Evolutionary conservation across 2,888 invertebrate genomes (phyloP).

Genomic region (Aethes cnicana): DNA sequence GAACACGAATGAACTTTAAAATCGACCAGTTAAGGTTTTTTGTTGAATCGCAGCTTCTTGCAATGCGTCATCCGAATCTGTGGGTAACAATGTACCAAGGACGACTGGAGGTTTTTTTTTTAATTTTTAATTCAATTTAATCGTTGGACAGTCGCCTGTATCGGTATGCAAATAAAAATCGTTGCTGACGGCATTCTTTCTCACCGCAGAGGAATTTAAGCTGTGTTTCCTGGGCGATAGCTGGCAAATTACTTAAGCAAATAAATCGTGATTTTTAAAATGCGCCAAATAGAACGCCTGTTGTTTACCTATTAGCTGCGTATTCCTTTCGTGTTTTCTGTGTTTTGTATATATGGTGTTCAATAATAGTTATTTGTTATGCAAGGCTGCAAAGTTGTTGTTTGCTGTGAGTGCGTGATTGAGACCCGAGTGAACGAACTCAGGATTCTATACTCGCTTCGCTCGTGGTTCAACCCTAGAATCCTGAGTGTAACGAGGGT

Average conservation of each 20-base stretch:
- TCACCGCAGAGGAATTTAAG: conserved; percentile 7
- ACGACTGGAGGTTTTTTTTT: conserved; percentile 57
- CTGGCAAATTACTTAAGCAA: conserved; percentile 9
- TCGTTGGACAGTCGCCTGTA: conserved; percentile 45
- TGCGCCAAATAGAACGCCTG: conserved; percentile 11
- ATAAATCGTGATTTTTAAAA: conserved; percentile 18
- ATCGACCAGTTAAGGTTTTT: conserved; percentile 32
- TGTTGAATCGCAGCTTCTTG: conserved; percentile 13
- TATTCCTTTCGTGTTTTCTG: too few relatives aligned
- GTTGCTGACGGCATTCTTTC: conserved; percentile 40
- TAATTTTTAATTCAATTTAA: conserved; percentile 50
- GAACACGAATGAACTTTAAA: conserved; percentile 9
- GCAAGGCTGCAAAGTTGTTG: neutral
- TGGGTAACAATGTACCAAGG: conserved; percentile 71
- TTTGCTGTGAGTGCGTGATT: too few relatives aligned
- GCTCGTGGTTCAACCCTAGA: too few relatives aligned
- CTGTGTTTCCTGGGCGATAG: neutral
- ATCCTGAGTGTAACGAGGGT: too few relatives aligned
- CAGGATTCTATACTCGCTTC: too few relatives aligned
- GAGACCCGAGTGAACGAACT: too few relatives aligned
- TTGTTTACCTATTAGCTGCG: too few relatives aligned
- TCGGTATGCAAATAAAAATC: conserved; percentile 66
- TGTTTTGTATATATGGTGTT: too few relatives aligned
- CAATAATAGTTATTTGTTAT: too few relatives aligned
- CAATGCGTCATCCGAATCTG: conserved; percentile 64